Conservation (phyloP, 1,140 invertebrate genomes). For the Zaprionus davidi region DNA sequence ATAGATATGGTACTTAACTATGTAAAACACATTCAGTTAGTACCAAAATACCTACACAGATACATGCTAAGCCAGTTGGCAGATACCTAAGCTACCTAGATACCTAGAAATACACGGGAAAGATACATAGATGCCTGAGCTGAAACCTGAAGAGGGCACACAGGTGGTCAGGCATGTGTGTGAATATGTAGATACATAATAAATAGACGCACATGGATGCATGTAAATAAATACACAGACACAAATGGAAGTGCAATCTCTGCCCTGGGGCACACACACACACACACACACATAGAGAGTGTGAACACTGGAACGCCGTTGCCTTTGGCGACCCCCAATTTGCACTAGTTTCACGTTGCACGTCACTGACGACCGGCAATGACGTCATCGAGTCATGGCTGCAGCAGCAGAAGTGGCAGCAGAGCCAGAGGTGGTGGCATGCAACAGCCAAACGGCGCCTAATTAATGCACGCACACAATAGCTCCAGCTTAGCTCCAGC, state of each 20-base stretch:
- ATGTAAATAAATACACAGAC: not conserved
- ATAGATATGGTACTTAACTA: not conserved
- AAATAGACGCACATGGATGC: not conserved
- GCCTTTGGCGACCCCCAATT: constrained; percentile 3
- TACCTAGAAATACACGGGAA: not conserved
- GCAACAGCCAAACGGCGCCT: constrained; percentile 9
- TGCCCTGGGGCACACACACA: constrained; percentile 16
- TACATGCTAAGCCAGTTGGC: too few relatives aligned
- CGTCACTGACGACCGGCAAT: constrained; percentile 39
- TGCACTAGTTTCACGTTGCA: constrained; percentile 54
- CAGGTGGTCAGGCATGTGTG: not conserved
- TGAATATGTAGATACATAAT: not conserved
- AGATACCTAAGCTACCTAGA: too few relatives aligned
- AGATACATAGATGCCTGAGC: constrained; percentile 2
- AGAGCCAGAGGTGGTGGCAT: not conserved
- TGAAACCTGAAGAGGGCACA: not conserved
- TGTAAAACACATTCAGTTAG: not conserved
- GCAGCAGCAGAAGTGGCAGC: not conserved
- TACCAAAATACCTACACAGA: not conserved
- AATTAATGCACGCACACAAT: constrained; percentile 24
- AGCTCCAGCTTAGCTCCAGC: not conserved
- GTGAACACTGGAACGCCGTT: not conserved
- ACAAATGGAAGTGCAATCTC: not conserved
- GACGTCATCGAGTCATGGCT: constrained; percentile 32
- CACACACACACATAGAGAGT: not conserved